Conservation (phyloP, 2,888 invertebrate species). For the Drosophila hawaiiensis region DNA sequence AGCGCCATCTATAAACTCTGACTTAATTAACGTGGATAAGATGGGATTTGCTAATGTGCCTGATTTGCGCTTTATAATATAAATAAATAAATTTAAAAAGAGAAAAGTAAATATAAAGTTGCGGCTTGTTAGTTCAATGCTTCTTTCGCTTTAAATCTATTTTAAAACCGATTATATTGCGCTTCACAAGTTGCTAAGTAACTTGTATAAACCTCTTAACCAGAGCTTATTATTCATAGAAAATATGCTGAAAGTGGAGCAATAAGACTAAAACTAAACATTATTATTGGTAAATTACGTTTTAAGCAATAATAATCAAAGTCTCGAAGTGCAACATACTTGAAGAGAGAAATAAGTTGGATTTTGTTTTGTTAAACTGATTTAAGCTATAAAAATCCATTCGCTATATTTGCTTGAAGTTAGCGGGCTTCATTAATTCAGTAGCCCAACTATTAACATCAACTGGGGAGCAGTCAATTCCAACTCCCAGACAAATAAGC, state of each 20-base stretch:
- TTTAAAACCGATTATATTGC: not conserved
- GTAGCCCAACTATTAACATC: constrained; percentile 51
- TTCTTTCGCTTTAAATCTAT: not conserved
- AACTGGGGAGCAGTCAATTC: constrained; percentile 36
- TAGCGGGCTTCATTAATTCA: constrained; percentile 62
- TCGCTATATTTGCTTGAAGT: not conserved
- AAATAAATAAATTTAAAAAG: not conserved
- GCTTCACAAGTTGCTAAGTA: not conserved
- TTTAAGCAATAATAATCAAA: not conserved
- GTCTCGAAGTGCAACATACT: not conserved
- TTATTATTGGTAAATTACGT: not conserved
- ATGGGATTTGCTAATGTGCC: not conserved
- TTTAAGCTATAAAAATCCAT: not conserved
- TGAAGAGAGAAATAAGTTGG: not conserved
- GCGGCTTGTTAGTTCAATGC: not conserved
- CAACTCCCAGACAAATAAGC: constrained; percentile 40
- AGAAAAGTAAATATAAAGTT: not conserved
- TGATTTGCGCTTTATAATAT: not conserved
- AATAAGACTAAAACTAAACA: not conserved
- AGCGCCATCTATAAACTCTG: not conserved
- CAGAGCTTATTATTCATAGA: not conserved
- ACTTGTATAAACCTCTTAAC: not conserved
- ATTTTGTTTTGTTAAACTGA: not conserved
- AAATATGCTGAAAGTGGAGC: too few relatives aligned
- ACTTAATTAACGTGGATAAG: not conserved